A percentile compares a stretch with the other conserved stretches of the same genome.
These are phyloP conservation scores for Gymnorhina tibicen DNA, from an alignment of 2,113 vertebrate genomes.

Conservation along the genomic window DNA sequence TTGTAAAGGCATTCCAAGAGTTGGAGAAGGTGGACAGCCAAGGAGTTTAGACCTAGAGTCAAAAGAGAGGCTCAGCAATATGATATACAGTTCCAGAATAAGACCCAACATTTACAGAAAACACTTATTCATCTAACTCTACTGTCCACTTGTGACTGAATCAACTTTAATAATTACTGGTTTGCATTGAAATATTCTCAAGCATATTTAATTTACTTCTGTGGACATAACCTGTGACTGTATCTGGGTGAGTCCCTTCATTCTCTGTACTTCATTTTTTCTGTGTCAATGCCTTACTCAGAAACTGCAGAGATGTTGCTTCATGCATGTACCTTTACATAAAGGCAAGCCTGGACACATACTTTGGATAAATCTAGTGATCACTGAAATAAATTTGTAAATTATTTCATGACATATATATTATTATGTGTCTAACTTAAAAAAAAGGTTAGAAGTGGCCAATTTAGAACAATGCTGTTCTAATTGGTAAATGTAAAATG, in stretches of 20 bases:
- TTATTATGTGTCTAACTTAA: neutral
- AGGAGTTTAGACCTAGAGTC: neutral
- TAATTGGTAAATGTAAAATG: neutral
- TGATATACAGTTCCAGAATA: neutral
- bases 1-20: neutral
- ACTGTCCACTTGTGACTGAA: neutral
- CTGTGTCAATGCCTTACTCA: neutral
- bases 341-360: neutral
- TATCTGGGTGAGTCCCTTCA: neutral
- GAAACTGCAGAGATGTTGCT: neutral
- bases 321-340: neutral
- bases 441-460: neutral
- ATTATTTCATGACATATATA: neutral
- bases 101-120: neutral
- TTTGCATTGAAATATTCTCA: neutral
- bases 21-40: neutral
- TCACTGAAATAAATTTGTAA: neutral
- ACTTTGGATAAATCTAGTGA: neutral
- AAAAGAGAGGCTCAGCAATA: neutral
- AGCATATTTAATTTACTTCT: neutral
- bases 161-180: neutral
- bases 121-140: neutral
- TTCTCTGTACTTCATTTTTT: neutral
- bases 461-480: neutral
- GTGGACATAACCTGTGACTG: neutral